These are phyloP conservation scores for Mormyrus proboscirostris DNA, from an alignment of 2,797 vertebrate species.

Conservation along the genomic window DNA sequence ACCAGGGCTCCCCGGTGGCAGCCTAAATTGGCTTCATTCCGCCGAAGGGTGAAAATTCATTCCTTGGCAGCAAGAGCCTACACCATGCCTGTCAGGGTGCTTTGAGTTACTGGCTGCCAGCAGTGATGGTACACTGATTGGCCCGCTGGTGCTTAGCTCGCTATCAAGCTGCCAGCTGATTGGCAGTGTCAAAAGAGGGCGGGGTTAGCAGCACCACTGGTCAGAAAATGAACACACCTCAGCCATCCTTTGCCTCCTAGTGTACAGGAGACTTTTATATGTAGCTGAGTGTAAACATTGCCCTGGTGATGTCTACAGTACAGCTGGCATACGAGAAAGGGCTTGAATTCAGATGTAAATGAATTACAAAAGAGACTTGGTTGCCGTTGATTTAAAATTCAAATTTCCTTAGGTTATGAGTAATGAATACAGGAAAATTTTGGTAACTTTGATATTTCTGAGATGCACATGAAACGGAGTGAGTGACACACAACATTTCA, in stretches of 20 bases:
- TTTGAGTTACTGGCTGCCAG: not conserved
- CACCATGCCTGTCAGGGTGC: not conserved
- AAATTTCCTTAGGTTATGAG: not conserved
- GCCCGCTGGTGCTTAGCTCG: not conserved
- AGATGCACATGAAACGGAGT: not conserved
- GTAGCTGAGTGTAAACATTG: not conserved
- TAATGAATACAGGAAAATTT: not conserved
- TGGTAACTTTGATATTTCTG: conserved; percentile 2
- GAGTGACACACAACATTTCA: not conserved
- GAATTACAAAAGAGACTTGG: not conserved
- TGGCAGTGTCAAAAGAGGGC: not conserved
- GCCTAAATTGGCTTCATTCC: conserved; percentile 5
- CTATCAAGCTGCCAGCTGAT: not conserved
- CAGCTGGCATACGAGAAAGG: not conserved
- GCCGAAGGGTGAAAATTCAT: not conserved
- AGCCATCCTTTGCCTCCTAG: not conserved
- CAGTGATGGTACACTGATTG: not conserved
- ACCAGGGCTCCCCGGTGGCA: not conserved
- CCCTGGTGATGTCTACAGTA: not conserved
- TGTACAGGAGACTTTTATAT: not conserved
- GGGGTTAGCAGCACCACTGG: not conserved
- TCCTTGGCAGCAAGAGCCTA: not conserved
- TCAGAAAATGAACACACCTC: not conserved
- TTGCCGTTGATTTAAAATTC: not conserved
- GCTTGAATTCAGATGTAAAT: not conserved